Base-by-base conservation (phyloP, 2,888 invertebrate genomes). In the Zonitis immaculata region DNA sequence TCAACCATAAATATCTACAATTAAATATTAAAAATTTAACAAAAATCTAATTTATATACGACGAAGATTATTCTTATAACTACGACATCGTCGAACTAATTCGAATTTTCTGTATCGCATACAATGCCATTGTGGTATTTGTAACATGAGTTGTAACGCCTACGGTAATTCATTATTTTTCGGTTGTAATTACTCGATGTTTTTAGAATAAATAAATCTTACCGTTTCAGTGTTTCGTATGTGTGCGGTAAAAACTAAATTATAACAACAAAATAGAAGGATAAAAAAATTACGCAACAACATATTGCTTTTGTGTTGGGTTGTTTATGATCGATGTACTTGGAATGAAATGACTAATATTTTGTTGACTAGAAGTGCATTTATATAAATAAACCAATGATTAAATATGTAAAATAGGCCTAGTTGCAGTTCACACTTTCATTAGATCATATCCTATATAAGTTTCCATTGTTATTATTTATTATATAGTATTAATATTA, bases 41-140 rank as follows among this genome's bases (percentile, higher is more conserved):
- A 51, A 47, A 45, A 46, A 43, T 42, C 3, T n/a, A n/a, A n/a
- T 12, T 30, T 18, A 46, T 26, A 46, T 18, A 14, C 20, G 46
- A 12, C 25, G 46, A 8, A 28, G 18, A 35, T 79, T 80, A 25
- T 80, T 78, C 62, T 88, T 83, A 78, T 87, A 86, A 66, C 89
- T 87, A 66, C 87, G 82, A 79, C 90, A 90, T 64, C 87, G 84
- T 46, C 88, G 82, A 66, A 89, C 86, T 61, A 87, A 77, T 65
- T 89, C 89, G 68, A 88, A 87, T 66, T 88, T 88, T 56, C 90
- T 81, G 76, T 90, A 90, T 61, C 90, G 80, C 75, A 90, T 80
- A 73, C 90, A 91, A 72, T 91, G 90, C 88, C 88, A 90, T 71
- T 90, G 90, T 1, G 91, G 90, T 54, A 90, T 83, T 74, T 88